Conservation (phyloP, 2,797 vertebrate species). For the Hemitrygon akajei region DNA sequence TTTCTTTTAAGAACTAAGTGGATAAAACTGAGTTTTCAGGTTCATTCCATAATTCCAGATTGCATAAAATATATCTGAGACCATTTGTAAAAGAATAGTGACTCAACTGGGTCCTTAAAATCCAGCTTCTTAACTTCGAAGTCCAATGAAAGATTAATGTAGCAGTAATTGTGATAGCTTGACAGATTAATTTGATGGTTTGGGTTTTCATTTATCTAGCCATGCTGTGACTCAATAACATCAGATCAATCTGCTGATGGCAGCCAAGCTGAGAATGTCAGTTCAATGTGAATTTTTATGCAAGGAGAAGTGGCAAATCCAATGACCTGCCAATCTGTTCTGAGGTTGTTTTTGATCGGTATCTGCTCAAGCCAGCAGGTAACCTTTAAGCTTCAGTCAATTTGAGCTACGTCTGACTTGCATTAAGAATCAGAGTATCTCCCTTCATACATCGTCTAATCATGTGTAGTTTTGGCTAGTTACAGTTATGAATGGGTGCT, state of each 20-base stretch:
- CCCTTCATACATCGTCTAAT: not conserved
- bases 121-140: not conserved
- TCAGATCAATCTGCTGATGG: conserved; percentile 27
- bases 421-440: not conserved
- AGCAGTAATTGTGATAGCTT: not conserved
- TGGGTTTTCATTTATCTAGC: conserved; percentile 13
- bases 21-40: not conserved
- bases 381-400: conserved; percentile 21
- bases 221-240: conserved; percentile 3
- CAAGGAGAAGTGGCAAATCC: conserved; percentile 6
- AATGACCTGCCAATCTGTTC: not conserved
- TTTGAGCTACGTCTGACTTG: not conserved
- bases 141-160: not conserved
- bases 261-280: not conserved
- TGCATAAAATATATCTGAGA: too few species aligned
- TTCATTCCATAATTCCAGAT: not conserved
- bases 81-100: not conserved
- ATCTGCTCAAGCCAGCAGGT: not conserved
- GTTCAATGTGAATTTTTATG: conserved; percentile 20
- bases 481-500: not conserved
- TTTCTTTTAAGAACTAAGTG: not conserved
- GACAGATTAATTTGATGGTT: conserved; percentile 27
- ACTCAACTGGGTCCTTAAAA: not conserved
- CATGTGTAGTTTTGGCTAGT: not conserved
- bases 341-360: not conserved